A percentile compares a stretch with the other conserved stretches of the same genome.
These are phyloP conservation scores for Gobio occitaniae DNA, from an alignment of 2,797 vertebrate genomes.

Conservation along the genomic window DNA sequence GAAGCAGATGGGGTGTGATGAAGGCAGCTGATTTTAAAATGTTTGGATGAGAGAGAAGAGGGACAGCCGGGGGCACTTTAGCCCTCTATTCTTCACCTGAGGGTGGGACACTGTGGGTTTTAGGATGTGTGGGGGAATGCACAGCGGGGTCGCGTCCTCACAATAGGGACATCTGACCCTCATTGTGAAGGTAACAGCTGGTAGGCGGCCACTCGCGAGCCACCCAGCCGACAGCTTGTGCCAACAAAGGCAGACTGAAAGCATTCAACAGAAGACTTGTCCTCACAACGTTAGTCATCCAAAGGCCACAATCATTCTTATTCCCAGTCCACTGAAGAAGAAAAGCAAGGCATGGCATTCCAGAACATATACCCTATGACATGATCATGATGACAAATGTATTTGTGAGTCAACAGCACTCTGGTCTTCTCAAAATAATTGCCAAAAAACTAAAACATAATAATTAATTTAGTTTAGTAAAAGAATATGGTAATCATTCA, in stretches of 20 bases:
- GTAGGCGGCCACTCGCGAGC: conserved; percentile 62
- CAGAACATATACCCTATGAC: neutral
- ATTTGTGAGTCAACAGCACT: neutral
- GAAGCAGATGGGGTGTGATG: conserved; percentile 60
- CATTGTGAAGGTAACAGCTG: conserved; percentile 67
- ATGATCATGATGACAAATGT: neutral
- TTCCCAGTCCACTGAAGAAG: neutral
- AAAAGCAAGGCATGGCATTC: conserved; percentile 28
- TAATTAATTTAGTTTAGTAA: neutral
- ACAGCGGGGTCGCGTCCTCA: conserved; percentile 52
- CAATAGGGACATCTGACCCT: conserved; percentile 61
- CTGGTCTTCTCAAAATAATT: neutral
- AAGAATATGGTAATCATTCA: conserved; percentile 4
- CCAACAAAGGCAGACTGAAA: conserved; percentile 59
- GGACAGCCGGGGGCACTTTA: conserved; percentile 21
- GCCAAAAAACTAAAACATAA: neutral
- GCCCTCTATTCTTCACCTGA: conserved; percentile 57
- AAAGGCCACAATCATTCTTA: conserved; percentile 14
- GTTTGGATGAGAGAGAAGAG: neutral
- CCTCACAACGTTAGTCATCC: conserved; percentile 17
- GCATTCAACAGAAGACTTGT: conserved; percentile 48
- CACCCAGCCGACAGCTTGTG: conserved; percentile 61
- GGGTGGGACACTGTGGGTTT: conserved; percentile 41
- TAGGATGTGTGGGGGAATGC: conserved; percentile 59
- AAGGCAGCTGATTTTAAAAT: conserved; percentile 31